Percentiles rank a stretch among this genome's conserved stretches.
Evolutionary conservation across 2,113 vertebrate genomes (phyloP).

Genomic region (Zosterops pallidus): DNA sequence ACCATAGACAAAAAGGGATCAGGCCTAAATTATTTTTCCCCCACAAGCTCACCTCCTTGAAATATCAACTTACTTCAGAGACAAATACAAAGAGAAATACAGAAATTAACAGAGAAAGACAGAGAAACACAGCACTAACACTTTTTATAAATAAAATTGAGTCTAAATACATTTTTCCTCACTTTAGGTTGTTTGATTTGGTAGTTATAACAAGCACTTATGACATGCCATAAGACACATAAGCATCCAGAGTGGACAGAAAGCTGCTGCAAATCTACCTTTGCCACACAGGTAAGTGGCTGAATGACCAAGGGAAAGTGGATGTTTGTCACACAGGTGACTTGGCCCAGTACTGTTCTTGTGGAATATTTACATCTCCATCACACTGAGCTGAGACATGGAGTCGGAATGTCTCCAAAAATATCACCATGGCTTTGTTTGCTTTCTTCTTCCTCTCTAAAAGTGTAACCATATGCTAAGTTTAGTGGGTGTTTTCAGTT

Average conservation of each 20-base stretch:
- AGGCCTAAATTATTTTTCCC: background rate
- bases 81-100: background rate
- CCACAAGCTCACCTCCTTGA: background rate
- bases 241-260: background rate
- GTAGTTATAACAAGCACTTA: background rate
- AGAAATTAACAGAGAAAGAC: background rate
- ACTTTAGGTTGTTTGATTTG: background rate
- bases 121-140: background rate
- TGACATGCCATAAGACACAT: accelerated
- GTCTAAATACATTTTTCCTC: background rate
- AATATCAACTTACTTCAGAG: background rate
- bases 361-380: background rate
- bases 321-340: background rate
- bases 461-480: too few species aligned
- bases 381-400: background rate
- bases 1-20: background rate
- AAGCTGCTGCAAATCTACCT: background rate
- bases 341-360: background rate
- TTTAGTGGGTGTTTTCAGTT: conserved; percentile 13
- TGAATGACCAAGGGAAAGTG: background rate
- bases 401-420: background rate
- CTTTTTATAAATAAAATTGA: background rate
- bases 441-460: background rate
- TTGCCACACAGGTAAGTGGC: background rate
- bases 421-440: conserved; percentile 26